Base-by-base conservation (phyloP, 2,888 invertebrate genomes). In the Rhagophthalmus giganteus region DNA sequence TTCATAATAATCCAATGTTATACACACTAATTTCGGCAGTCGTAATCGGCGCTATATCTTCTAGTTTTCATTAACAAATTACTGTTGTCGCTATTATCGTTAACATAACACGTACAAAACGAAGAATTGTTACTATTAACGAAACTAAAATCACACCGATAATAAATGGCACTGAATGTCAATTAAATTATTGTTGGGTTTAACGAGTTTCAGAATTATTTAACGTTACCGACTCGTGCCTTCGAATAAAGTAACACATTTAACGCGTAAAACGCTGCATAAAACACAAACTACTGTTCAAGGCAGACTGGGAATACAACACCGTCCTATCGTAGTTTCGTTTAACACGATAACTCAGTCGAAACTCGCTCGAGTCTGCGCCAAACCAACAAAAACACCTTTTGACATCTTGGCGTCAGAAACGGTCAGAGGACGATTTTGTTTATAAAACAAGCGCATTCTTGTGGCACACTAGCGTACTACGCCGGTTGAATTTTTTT, bases 151-250 rank as follows among this genome's bases (percentile, higher is more conserved):
- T 45, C 51, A 51, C 44, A 44, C 31, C 37, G 14, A 25, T 15
- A 34, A 46, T 40, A 31, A 52, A 46, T 52, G 46, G 52, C 52
- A 52, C 52, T 52, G 38, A 31, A 44, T 39, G 51, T 51, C 51
- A 50, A 16, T 38, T 37, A 37, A 37, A 10, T 32, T 42, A 30
- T n/a, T n/a, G n/a, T n/a, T n/a, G n/a, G n/a, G n/a, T n/a, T n/a
- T n/a, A n/a, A n/a, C n/a, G n/a, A n/a, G n/a, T n/a, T n/a, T n/a
- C n/a, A 5, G 16, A 34, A 16, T 20, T 3, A 2, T 37, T 37
- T 24, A 37, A 37, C 20, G 26, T 24, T 39, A 14, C 26, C 12
- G 26, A 38, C 37, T 32, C 13, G 12, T 16, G 38, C 38, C 35
- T 35, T 41, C 28, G 38, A 25, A 32, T 39, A 52, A 46, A 52